Conservation (phyloP, 2,113 vertebrate species). For the Zonotrichia leucophrys region DNA sequence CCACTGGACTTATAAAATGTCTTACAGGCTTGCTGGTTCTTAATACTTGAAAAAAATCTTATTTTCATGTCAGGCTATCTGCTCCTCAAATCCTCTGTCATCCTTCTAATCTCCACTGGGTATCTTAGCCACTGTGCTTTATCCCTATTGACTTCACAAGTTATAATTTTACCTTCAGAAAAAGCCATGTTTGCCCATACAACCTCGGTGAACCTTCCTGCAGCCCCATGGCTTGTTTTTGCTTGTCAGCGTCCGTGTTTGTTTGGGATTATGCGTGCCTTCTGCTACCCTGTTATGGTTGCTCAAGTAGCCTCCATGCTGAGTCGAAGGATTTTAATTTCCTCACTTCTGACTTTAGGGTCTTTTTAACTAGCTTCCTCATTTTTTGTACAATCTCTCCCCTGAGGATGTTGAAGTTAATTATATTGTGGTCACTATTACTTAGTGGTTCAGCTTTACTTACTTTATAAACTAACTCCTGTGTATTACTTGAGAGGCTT, state of each 20-base stretch:
- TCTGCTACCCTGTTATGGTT: constrained; percentile 52
- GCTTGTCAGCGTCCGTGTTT: constrained; percentile 7
- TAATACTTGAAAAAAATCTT: constrained; percentile 60
- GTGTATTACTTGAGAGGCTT: constrained; percentile 31
- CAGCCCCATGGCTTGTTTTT: neutral
- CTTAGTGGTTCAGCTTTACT: constrained; percentile 62
- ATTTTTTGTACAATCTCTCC: constrained; percentile 57
- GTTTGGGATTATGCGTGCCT: constrained; percentile 28
- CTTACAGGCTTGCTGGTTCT: constrained; percentile 29
- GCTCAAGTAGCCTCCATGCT: constrained; percentile 65
- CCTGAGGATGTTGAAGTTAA: constrained; percentile 68
- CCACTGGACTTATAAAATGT: constrained; percentile 32
- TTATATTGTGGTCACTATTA: constrained; percentile 73
- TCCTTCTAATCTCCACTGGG: constrained; percentile 55
- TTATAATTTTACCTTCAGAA: constrained; percentile 28
- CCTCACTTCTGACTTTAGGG: constrained; percentile 68
- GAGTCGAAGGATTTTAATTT: constrained; percentile 72
- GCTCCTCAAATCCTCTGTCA: constrained; percentile 59
- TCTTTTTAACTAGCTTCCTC: constrained; percentile 73
- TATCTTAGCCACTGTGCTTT: constrained; percentile 32
- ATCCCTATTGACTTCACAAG: constrained; percentile 19
- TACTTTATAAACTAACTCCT: constrained; percentile 61
- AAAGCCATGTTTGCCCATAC: neutral
- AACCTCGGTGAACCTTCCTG: neutral
- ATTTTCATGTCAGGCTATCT: constrained; percentile 55